Base-by-base conservation (phyloP, 2,113 vertebrate genomes). In the Lophotis ruficrista region DNA sequence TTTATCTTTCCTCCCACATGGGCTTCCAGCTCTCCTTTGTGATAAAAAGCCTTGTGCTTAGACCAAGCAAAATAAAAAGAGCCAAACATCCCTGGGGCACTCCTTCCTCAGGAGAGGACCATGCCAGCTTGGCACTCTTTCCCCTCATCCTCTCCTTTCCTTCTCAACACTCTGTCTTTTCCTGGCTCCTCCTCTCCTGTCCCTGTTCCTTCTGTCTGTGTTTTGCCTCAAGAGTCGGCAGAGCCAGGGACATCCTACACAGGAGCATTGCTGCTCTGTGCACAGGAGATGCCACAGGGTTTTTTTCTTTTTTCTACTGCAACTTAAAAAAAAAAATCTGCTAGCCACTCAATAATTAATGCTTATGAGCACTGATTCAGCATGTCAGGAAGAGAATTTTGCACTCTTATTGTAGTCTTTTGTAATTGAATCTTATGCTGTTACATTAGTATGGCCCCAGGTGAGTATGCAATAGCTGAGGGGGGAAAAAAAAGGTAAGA, bases 391-490 rank as follows among this genome's bases (percentile, higher is more conserved):
- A 95, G 79, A 96, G 94, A 97, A 94, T 96, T 97, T 96, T 96
- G 94, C 94, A 94, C 95, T 97, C 94, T 77, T 96, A 94, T 96
- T 97, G 95, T 97, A 97, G 96, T 97, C 97, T 96, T 98, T 98
- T 98, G 97, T 98, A 98, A 98, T 97, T 97, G 97, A 97, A 96
- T 97, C 97, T 96, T 98, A 93, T 96, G 94, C 96, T 95, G 95
- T 97, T 97, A 97, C 96, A 97, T 97, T 97, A 96, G 90, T 73
- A 81, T 95, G 97, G 96, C 97, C 97, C 95, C 97, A 96, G 97
- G 97, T 98, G 97, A 97, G 94, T 87, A 97, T 95, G 95, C 96
- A 97, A 87, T 95, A 95, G 95, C 96, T 97, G 94, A 91, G 91
- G 83, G 96, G 93, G 82, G 86, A 57, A 72, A 90, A 90, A 86